Evolutionary conservation across 2,113 vertebrate genomes (phyloP).

Genomic region (Prionailurus viverrinus): DNA sequence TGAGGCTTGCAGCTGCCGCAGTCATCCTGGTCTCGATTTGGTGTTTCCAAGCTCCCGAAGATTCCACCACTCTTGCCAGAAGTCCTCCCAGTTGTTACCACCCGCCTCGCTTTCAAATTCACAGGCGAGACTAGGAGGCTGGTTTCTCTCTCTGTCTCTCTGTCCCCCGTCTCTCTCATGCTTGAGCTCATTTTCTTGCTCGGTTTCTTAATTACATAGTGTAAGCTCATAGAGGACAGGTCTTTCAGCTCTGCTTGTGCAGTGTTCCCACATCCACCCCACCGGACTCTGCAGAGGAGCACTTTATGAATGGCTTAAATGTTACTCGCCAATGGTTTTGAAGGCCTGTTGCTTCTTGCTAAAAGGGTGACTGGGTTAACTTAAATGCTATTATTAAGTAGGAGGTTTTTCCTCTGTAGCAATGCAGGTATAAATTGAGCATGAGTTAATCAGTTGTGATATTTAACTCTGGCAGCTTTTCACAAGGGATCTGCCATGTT

Average conservation of each 20-base stretch:
- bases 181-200: background rate
- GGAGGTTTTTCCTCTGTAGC: background rate
- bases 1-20: constrained; percentile 67
- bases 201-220: background rate
- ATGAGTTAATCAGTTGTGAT: background rate
- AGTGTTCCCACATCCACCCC: too few relatives aligned
- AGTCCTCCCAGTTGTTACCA: constrained; percentile 37
- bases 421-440: background rate
- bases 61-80: constrained; percentile 44
- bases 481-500: background rate
- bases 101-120: background rate
- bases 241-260: background rate
- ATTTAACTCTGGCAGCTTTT: constrained; percentile 29
- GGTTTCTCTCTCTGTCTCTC: background rate
- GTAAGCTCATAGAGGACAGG: background rate
- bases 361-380: background rate
- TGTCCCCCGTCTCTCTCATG: background rate
- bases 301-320: background rate
- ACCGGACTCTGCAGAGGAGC: background rate
- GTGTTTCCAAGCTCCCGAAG: constrained; percentile 59
- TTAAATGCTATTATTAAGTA: background rate
- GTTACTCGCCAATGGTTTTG: background rate
- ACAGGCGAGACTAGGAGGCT: background rate
- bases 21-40: background rate
- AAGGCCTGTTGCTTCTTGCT: background rate